Conservation (phyloP, 30 jellyfish, hydroid and myxozoan genomes). For the Hydractinia echinata region DNA sequence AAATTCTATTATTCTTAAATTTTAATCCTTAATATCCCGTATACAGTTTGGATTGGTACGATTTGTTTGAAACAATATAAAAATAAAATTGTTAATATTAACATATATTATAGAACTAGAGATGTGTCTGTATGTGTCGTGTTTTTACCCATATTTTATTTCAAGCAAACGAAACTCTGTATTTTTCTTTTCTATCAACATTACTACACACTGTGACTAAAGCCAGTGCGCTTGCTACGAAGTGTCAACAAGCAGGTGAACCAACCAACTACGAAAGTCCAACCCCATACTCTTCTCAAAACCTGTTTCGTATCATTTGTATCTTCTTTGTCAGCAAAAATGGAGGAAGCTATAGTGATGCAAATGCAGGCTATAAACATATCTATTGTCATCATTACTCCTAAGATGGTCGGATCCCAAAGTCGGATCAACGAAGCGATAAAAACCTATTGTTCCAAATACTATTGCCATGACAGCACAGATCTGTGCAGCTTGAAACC, state of each 20-base stretch:
- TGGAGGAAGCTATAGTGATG: neutral
- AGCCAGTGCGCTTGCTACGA: neutral
- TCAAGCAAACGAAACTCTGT: too few relatives aligned
- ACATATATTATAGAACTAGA: too few relatives aligned
- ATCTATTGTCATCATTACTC: neutral
- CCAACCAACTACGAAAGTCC: slow-evolving; percentile 11
- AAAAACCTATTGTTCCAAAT: neutral
- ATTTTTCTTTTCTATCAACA: neutral
- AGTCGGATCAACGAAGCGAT: neutral
- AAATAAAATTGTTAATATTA: too few relatives aligned
- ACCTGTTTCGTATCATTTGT: neutral
- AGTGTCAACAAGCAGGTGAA: neutral
- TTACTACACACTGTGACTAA: neutral
- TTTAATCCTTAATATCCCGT: too few relatives aligned
- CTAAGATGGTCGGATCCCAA: neutral
- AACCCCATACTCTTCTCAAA: slow-evolving; percentile 2
- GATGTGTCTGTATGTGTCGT: too few relatives aligned
- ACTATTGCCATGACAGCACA: neutral
- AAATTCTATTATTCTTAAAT: too few relatives aligned
- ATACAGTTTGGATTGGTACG: too few relatives aligned
- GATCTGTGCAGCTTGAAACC: slow-evolving; percentile 7
- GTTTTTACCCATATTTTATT: too few relatives aligned
- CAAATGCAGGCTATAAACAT: neutral
- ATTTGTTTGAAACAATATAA: too few relatives aligned
- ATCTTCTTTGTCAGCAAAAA: neutral